Percentiles rank a stretch among this genome's conserved stretches.
Conservation (phyloP, 2,888 invertebrate genomes). For the Himalopsyche anomala region DNA sequence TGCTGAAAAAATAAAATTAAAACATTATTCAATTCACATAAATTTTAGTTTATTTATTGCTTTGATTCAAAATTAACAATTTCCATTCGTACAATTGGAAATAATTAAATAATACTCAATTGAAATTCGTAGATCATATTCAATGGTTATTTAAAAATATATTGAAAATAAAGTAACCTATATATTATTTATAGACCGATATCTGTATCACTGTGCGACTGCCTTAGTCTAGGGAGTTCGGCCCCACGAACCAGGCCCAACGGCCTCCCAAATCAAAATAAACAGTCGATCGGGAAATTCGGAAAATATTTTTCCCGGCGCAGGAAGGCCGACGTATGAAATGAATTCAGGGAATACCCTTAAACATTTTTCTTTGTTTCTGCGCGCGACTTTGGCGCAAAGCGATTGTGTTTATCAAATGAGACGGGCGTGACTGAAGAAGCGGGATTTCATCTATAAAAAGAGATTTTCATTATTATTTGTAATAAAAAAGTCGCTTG, state of each 20-base stretch:
- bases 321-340: constrained; percentile 35
- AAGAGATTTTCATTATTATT: constrained; percentile 38
- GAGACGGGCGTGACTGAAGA: neutral
- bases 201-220: neutral
- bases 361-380: constrained; percentile 33
- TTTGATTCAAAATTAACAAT: too few relatives aligned
- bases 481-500: too few relatives aligned
- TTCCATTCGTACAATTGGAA: too few relatives aligned
- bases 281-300: constrained; percentile 40
- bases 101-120: too few relatives aligned
- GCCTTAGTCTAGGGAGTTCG: neutral
- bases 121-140: too few relatives aligned
- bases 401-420: constrained; percentile 40
- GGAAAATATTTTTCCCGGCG: constrained; percentile 24
- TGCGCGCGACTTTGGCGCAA: constrained; percentile 2
- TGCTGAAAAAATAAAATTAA: too few relatives aligned
- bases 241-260: neutral
- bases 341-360: constrained; percentile 38
- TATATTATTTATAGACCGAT: neutral
- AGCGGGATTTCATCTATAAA: constrained; percentile 10
- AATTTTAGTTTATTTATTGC: too few relatives aligned
- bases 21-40: too few relatives aligned
- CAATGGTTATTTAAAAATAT: too few relatives aligned
- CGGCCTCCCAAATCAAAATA: constrained; percentile 40
- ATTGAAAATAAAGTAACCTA: too few relatives aligned